phyloP scores from a whole-genome alignment of 2,113 vertebrate species.

The Forbesichthys agassizii region DNA sequence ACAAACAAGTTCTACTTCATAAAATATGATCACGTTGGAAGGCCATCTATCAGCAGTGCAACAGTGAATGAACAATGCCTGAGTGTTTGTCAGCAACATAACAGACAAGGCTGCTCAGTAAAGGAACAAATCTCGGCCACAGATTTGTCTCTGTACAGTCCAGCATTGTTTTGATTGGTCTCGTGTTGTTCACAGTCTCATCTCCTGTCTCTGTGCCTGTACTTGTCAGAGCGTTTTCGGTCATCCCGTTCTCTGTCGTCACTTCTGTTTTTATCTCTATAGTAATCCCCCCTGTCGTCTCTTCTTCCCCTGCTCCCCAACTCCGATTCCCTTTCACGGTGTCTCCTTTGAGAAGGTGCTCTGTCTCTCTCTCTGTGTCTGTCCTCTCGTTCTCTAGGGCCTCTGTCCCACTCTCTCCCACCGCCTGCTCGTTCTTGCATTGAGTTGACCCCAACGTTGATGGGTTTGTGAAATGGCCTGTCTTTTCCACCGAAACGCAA shows the following conservation, averaged over 20 bases:
- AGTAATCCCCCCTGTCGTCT: constrained; percentile 47
- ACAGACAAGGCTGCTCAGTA: too few species aligned
- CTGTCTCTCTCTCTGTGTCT: constrained; percentile 75
- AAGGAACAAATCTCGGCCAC: not conserved
- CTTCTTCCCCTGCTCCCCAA: constrained; percentile 69
- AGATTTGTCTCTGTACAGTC: not conserved
- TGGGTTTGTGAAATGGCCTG: constrained; percentile 93
- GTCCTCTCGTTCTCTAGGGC: constrained; percentile 75
- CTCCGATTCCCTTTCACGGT: constrained; percentile 60
- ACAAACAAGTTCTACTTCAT: too few species aligned
- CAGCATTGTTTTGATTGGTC: not conserved
- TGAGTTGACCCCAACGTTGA: constrained; percentile 79
- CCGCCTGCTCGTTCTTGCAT: constrained; percentile 70
- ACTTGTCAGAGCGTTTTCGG: constrained; percentile 59
- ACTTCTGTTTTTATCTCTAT: constrained; percentile 55
- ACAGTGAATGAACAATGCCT: too few species aligned
- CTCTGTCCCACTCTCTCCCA: constrained; percentile 74
- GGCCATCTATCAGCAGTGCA: too few species aligned
- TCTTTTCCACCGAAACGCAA: constrained; percentile 93
- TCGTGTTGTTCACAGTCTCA: constrained; percentile 21
- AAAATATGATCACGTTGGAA: too few species aligned
- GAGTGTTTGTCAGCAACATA: too few species aligned
- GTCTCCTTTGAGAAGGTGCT: constrained; percentile 61
- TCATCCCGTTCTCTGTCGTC: constrained; percentile 47
- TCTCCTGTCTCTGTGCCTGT: constrained; percentile 68